phyloP scores from a whole-genome alignment of 1,140 invertebrate species.

The Penaeus japonicus region DNA sequence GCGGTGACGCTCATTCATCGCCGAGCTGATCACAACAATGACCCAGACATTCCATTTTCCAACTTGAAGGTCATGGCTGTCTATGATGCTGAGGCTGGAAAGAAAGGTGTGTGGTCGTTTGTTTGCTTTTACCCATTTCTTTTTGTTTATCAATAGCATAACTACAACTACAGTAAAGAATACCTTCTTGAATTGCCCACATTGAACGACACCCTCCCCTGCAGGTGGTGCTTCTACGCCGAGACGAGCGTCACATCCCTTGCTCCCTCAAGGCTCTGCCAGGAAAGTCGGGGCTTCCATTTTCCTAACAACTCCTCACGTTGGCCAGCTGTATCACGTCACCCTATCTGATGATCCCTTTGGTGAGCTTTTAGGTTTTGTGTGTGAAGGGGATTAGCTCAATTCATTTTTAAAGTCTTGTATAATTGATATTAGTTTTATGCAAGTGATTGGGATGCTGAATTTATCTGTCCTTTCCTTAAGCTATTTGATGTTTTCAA shows the following conservation, averaged over 20 bases:
- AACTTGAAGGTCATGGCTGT: conserved; percentile 47
- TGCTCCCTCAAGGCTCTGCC: neutral
- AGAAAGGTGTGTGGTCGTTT: conserved; percentile 3
- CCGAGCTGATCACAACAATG: conserved; percentile 39
- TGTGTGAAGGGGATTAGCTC: too few species aligned
- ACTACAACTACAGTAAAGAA: neutral
- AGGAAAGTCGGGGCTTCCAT: conserved; percentile 41
- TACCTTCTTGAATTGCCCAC: neutral
- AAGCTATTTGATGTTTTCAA: too few species aligned
- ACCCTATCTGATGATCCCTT: conserved; percentile 58
- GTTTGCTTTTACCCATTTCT: neutral
- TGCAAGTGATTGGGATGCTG: too few species aligned
- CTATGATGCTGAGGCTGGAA: conserved; percentile 28
- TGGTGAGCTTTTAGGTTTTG: conserved; percentile 21
- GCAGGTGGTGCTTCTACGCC: neutral
- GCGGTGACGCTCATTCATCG: conserved; percentile 48
- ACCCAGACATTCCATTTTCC: conserved; percentile 53
- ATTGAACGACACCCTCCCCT: neutral
- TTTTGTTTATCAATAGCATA: neutral
- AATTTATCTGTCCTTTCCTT: too few species aligned
- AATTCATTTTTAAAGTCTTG: too few species aligned
- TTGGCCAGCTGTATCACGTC: conserved; percentile 71
- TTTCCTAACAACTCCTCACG: conserved; percentile 68
- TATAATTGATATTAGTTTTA: neutral
- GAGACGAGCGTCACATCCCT: conserved; percentile 7